Base-by-base conservation (phyloP, 2,888 invertebrate species). In the Hofmannophila pseudospretella region DNA sequence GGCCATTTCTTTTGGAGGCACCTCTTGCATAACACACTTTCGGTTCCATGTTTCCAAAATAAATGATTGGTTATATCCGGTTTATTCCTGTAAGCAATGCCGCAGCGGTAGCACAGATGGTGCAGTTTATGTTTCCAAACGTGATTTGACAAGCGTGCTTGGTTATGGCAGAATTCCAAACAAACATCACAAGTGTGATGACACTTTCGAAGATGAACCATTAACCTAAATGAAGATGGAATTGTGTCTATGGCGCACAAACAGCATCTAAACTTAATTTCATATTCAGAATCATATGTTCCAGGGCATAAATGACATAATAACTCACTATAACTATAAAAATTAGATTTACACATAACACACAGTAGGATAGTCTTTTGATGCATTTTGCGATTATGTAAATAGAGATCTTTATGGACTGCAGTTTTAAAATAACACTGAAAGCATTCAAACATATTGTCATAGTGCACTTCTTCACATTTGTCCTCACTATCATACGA, bases 1-100 rank as follows among this genome's bases (percentile, higher is more conserved):
- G 95, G 95, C 96, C 96, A 96, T 58, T 95, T 95, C 64, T 96
- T 96, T 61, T 96, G 95, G 34, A 95, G 74, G 69, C 96, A 96
- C 59, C 90, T 92, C 69, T 95, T 95, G 66, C 96, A 96, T 22
- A 92, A 75, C 2, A 94, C 92, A 75, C 95, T 95, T 64, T 96
- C 95, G 1, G 96, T 96, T 12, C 96, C 96, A 71, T 96, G 96
- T 72, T 96, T 96, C 96, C 96, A 96, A 69, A 95, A 96, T 38
- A 96, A 82, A 80, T 96, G 96, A 63, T 95, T 94, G 9, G 94
- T 94, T 41, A 96, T 96, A 61, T 96, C 95, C 36, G 92, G 92
- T 67, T 95, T 95, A 72, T 95, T 96, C 49, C 95, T 90, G 67
- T 96, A 96, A 0, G 96, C 92, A 45, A 96, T 94, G 20, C 94